Base-by-base conservation (phyloP, 2,888 invertebrate genomes). In the Willowsia nigromaculata region DNA sequence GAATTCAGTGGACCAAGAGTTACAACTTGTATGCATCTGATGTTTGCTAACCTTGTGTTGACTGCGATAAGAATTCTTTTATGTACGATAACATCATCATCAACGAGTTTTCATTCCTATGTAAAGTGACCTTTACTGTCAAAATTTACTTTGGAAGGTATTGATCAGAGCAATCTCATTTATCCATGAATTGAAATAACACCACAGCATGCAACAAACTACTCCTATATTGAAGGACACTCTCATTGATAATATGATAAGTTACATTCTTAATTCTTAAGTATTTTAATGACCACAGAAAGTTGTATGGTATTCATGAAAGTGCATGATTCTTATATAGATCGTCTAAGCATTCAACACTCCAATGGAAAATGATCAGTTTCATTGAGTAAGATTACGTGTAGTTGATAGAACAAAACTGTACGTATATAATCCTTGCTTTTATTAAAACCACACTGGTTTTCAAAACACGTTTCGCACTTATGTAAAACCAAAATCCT, bases 121-220 rank as follows among this genome's bases (percentile, higher is more conserved):
- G 13, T 25, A 71, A 71, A 71, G 13, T 71, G 43, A 71, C 71
- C 71, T 71, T 71, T 7, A 71, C 40, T 71, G 71, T 71, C 71
- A 71, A 40, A 33, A n/a, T 4, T 68, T 37, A 37, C 25, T 15
- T 11, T 25, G 0, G 22, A 43, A 15, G 0, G 71, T 0, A 43
- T 43, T 40, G 22, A n/a, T 33, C 62, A 15, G 4, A 62, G 3
- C 30, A 53, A 27, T 11, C 27, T 27, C 30, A 18, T 56, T 56
- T 13, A 56, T 27, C 22, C 56, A 27, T 25, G 53, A 18, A 22
- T 5, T 22, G 9, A 56, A 25, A 0, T 25, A n/a, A n/a, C n/a
- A n/a, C n/a, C n/a, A n/a, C n/a, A n/a, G n/a, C n/a, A n/a, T n/a
- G n/a, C n/a, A n/a, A n/a, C n/a, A n/a, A n/a, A n/a, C n/a, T n/a